phyloP scores from a whole-genome alignment of 2,797 vertebrate species.

The Triplophysa bombifrons region DNA sequence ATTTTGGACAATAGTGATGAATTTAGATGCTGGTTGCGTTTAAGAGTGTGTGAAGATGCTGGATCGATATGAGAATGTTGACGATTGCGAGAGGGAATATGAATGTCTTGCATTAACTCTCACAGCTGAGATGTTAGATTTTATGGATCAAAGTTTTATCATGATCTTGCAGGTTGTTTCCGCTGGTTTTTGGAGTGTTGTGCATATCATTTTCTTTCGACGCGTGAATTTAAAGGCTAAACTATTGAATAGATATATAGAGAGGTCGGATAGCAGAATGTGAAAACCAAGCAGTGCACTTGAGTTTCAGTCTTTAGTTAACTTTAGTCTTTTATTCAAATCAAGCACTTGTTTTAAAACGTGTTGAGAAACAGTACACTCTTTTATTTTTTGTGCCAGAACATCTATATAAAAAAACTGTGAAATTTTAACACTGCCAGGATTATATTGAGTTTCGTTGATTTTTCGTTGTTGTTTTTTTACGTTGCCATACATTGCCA shows the following conservation, averaged over 20 bases:
- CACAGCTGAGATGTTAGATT: conserved; percentile 35
- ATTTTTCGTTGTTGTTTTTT: background rate
- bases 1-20: background rate
- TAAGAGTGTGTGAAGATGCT: conserved; percentile 10
- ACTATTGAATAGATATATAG: background rate
- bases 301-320: conserved; percentile 26
- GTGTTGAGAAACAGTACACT: conserved; percentile 17
- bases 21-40: background rate
- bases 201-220: conserved; percentile 19
- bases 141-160: conserved; percentile 41
- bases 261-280: conserved; percentile 16
- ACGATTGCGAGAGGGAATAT: conserved; percentile 9
- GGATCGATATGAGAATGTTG: conserved; percentile 19
- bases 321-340: conserved; percentile 24
- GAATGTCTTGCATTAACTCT: conserved; percentile 28
- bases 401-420: conserved; percentile 29
- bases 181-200: background rate
- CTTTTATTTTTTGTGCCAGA: conserved; percentile 30
- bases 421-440: conserved; percentile 28
- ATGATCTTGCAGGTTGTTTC: conserved; percentile 21
- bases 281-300: conserved; percentile 27
- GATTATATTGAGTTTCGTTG: background rate
- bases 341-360: conserved; percentile 41
- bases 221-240: background rate
- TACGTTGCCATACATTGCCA: conserved; percentile 21